Conservation (phyloP, 2,888 invertebrate genomes). For the Tuta absoluta region DNA sequence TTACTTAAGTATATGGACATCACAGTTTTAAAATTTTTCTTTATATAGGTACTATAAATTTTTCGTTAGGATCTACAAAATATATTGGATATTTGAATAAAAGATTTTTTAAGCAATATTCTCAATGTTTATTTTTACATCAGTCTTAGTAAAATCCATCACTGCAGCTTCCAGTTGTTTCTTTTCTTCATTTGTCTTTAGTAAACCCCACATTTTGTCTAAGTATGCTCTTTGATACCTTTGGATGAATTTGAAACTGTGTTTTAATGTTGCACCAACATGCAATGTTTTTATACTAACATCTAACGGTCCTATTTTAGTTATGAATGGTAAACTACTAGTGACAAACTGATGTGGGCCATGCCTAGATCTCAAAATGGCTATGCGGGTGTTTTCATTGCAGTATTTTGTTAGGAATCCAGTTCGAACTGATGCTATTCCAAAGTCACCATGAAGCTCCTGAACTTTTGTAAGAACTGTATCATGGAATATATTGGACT, state of each 20-base stretch:
- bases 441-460: slow-evolving; percentile 88
- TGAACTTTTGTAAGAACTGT: slow-evolving; percentile 84
- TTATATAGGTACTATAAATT: too few relatives aligned
- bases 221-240: slow-evolving; percentile 85
- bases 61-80: neutral
- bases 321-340: slow-evolving; percentile 85
- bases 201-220: slow-evolving; percentile 82
- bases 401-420: slow-evolving; percentile 91
- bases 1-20: neutral
- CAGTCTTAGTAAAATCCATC: slow-evolving; percentile 72
- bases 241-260: slow-evolving; percentile 88
- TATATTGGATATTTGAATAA: neutral
- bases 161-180: slow-evolving; percentile 76
- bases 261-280: slow-evolving; percentile 88
- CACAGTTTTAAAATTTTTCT: neutral
- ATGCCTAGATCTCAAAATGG: slow-evolving; percentile 86
- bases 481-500: slow-evolving; percentile 76
- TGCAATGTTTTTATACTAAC: slow-evolving; percentile 85
- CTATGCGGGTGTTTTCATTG: slow-evolving; percentile 88
- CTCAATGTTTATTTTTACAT: slow-evolving; percentile 71
- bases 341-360: slow-evolving; percentile 88
- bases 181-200: slow-evolving; percentile 84
- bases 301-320: slow-evolving; percentile 82
- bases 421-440: slow-evolving; percentile 84
- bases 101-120: slow-evolving; percentile 51